Conservation (phyloP, 2,797 vertebrate genomes). For the Bryconaethiops microstoma region DNA sequence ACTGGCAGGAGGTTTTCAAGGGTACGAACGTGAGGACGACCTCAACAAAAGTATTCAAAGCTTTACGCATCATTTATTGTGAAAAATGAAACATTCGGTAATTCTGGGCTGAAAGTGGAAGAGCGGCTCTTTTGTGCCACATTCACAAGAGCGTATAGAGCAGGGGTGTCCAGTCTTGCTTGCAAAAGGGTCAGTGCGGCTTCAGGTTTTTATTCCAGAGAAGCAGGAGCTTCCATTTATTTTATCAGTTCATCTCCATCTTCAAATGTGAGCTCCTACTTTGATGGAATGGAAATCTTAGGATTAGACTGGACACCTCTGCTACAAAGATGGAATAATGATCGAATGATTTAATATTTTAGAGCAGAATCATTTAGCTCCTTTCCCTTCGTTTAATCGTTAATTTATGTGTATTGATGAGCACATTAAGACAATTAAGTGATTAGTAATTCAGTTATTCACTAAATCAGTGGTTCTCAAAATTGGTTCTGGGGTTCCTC, state of each 20-base stretch:
- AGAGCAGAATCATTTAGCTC: no score
- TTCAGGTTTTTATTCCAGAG: no score
- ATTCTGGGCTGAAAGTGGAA: slow-evolving; percentile 51
- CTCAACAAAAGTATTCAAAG: slow-evolving; percentile 67
- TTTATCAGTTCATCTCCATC: no score
- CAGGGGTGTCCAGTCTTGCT: no score
- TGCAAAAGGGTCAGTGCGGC: no score
- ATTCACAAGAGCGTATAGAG: slow-evolving; percentile 45
- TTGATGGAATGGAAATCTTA: no score
- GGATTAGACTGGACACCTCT: no score
- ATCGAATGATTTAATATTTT: not conserved
- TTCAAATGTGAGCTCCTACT: no score
- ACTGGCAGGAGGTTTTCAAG: slow-evolving; percentile 66
- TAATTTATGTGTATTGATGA: no score
- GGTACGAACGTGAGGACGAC: slow-evolving; percentile 54
- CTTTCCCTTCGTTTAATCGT: not conserved
- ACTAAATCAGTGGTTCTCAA: not conserved
- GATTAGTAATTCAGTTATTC: no score
- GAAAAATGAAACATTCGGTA: slow-evolving; percentile 68
- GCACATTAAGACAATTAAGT: no score
- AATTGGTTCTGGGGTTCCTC: not conserved
- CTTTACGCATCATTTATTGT: slow-evolving; percentile 75
- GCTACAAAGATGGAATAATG: not conserved
- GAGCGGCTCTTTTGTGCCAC: slow-evolving; percentile 59
- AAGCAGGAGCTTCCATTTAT: no score